Base-by-base conservation (phyloP, 2,113 vertebrate species). In the Cinclus mexicanus region DNA sequence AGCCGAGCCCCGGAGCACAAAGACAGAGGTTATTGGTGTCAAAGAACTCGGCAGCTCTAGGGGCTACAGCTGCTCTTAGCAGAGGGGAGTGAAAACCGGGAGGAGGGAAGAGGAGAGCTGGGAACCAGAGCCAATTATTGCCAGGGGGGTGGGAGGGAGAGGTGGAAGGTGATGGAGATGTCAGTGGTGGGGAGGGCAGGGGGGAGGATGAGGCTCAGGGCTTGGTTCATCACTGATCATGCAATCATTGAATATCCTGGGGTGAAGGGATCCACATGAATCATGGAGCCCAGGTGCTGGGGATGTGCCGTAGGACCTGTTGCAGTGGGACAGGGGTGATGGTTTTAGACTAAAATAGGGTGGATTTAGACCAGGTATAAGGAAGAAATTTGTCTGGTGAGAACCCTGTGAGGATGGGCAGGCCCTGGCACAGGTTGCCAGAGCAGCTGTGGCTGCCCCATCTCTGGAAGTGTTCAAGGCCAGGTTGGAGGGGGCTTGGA, bases 11-110 rank as follows among this genome's bases (percentile, higher is more conserved):
- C 10, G 50, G 25, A 70, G 80, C 95, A 78, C 95, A 96, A 96
- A 97, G 95, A 21, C 95, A 93, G 92, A 96, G 96, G 96, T 97
- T 94, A 97, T 83, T 70, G 61, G 95, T 96, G 97, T 97, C 96
- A 95, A 24, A 95, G 94, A 95, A 69, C 89, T 83, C 42, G 57
- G 60, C 83, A 10, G 94, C 68, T 61, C 3, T 70, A 4, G 74
- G 46, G 95, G 96, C 82, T 70, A 2, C 26, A 6, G 41, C 42
- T 37, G 49, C 79, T 11, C 69, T 41, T 2, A 13, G 80, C 80
- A 4, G 47, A 59, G 79, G 57, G 91, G 65, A 55, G 64, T 31
- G 61, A 69, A 44, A 76, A 17, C 10, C 5, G 3, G 64, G 91
- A 61, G 90, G 68, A 91, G 78, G 86, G 78, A 78, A 56, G 20